A percentile compares a stretch with the other conserved stretches of the same genome.
phyloP scores from a whole-genome alignment of 2,797 vertebrate genomes.

The Xerus rutilus region DNA sequence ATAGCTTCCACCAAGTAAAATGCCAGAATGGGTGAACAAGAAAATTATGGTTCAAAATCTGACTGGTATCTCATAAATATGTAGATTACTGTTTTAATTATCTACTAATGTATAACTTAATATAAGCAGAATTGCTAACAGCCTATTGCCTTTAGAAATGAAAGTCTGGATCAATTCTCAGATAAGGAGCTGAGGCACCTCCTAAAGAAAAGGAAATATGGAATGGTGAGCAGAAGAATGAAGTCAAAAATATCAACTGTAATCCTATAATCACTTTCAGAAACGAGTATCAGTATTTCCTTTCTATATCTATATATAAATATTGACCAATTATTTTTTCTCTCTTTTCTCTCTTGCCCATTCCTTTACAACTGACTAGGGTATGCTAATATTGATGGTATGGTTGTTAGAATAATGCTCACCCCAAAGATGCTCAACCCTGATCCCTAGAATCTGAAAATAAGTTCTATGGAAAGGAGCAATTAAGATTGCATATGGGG shows the following conservation, averaged over 20 bases:
- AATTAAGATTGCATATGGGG: no score
- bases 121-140: not conserved
- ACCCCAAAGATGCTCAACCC: not conserved
- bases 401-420: no score
- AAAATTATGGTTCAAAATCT: conserved; percentile 28
- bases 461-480: not conserved
- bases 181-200: not conserved
- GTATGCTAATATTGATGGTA: no score
- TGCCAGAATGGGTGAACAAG: not conserved
- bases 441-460: not conserved
- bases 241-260: not conserved
- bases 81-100: not conserved
- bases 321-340: no score
- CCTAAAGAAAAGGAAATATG: not conserved
- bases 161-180: not conserved
- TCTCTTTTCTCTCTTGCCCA: no score
- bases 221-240: not conserved
- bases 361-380: no score
- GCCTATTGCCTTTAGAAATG: not conserved
- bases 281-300: not conserved
- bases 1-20: not conserved
- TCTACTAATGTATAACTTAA: not conserved
- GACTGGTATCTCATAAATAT: not conserved
- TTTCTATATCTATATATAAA: no score
- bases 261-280: not conserved